Evolutionary conservation across 2,888 invertebrate species (phyloP).

Genomic region (Heliconius cydno): DNA sequence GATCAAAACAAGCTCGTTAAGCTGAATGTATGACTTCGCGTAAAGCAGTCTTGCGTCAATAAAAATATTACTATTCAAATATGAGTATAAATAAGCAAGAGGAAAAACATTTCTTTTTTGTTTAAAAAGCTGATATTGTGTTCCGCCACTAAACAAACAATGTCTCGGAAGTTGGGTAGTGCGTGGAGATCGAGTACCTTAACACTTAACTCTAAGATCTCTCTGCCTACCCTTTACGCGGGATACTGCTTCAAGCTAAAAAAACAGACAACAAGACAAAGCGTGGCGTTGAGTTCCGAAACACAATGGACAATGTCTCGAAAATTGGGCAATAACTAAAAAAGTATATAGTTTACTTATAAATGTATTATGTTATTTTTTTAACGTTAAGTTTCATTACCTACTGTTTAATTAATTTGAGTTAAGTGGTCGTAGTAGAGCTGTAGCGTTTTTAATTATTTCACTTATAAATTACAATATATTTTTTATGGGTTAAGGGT

Average conservation of each 20-base stretch:
- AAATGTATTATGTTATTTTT: too few species aligned
- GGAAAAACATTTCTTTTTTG: not conserved
- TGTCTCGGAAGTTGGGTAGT: not conserved
- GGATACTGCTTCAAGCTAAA: too few species aligned
- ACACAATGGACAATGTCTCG: too few species aligned
- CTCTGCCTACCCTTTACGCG: too few species aligned
- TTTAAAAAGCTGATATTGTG: not conserved
- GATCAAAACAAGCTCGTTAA: conserved; percentile 17
- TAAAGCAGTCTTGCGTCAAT: not conserved
- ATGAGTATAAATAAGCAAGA: not conserved
- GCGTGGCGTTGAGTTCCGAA: too few species aligned
- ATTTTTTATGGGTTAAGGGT: not conserved
- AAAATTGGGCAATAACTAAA: too few species aligned
- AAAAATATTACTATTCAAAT: conserved; percentile 1
- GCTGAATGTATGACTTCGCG: not conserved
- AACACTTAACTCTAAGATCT: too few species aligned
- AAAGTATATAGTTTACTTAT: too few species aligned
- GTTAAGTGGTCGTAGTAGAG: not conserved
- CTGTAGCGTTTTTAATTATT: not conserved
- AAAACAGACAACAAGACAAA: too few species aligned
- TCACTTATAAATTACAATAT: not conserved
- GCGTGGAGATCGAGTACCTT: not conserved
- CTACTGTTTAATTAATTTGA: not conserved
- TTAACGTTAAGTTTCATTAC: not conserved
- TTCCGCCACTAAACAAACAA: not conserved